A percentile compares a stretch with the other conserved stretches of the same genome.
These are phyloP conservation scores for Pseudopodoces humilis DNA, from an alignment of 2,113 vertebrate genomes.

Conservation along the genomic window DNA sequence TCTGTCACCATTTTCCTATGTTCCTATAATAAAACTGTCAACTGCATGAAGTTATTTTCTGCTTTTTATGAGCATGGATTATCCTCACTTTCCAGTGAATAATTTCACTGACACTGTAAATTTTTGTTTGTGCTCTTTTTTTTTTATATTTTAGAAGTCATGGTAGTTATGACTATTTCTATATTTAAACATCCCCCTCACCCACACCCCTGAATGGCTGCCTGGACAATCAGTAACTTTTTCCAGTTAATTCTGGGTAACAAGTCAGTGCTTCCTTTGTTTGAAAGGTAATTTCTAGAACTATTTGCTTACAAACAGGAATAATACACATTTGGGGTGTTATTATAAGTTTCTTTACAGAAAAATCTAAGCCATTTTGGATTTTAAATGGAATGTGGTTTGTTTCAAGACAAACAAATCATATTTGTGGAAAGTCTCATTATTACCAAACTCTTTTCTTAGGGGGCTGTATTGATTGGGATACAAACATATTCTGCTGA, in stretches of 20 bases:
- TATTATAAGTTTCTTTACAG: neutral
- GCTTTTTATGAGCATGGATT: conserved; percentile 67
- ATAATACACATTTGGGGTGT: neutral
- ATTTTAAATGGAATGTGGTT: neutral
- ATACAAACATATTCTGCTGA: fast-evolving
- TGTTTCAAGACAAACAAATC: conserved; percentile 30
- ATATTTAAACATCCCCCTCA: conserved; percentile 13
- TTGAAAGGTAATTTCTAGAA: conserved; percentile 24
- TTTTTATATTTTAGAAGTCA: conserved; percentile 50
- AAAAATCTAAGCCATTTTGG: neutral
- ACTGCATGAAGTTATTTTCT: conserved; percentile 45
- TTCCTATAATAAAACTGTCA: conserved; percentile 71
- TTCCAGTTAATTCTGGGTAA: conserved; percentile 21
- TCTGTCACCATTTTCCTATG: conserved; percentile 66
- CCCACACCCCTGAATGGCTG: neutral
- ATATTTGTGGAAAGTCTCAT: conserved; percentile 17
- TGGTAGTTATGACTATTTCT: conserved; percentile 40
- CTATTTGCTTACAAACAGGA: neutral
- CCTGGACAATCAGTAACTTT: conserved; percentile 48
- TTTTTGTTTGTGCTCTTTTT: conserved; percentile 12
- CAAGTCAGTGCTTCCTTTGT: conserved; percentile 39
- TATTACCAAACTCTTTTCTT: neutral
- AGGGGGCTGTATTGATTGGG: neutral
- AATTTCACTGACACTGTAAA: conserved; percentile 51
- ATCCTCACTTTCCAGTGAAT: conserved; percentile 59